Percentiles rank a stretch among this genome's conserved stretches.
Conservation (phyloP, 2,797 vertebrate species). For the Harpagifer antarcticus region DNA sequence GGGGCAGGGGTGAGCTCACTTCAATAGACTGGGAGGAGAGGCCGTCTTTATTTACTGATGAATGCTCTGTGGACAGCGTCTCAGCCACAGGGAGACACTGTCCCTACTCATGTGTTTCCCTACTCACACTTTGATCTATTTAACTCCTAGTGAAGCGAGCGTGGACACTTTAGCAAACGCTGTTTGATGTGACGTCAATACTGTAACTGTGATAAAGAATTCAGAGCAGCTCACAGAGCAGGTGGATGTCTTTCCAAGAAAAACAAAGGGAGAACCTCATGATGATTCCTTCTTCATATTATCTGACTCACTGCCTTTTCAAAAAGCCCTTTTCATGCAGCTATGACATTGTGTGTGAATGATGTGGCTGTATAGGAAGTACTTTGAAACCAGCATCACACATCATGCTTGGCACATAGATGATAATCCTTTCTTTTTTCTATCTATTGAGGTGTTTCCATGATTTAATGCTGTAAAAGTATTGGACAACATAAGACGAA, state of each 20-base stretch:
- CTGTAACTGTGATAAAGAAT: slow-evolving; percentile 78
- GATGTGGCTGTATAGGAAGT: slow-evolving; percentile 38
- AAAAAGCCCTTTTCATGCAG: slow-evolving; percentile 59
- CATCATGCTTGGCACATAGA: slow-evolving; percentile 37
- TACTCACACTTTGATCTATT: slow-evolving; percentile 63
- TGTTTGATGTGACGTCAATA: slow-evolving; percentile 61
- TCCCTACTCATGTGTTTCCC: slow-evolving; percentile 52
- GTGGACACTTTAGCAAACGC: slow-evolving; percentile 62
- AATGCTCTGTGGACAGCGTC: slow-evolving; percentile 39
- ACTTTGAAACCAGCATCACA: slow-evolving; percentile 47
- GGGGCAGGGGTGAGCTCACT: slow-evolving; percentile 54
- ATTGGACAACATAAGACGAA: slow-evolving; percentile 65
- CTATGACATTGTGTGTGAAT: slow-evolving; percentile 56
- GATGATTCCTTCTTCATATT: slow-evolving; percentile 84
- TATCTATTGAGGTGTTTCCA: slow-evolving; percentile 51
- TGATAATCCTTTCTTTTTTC: slow-evolving; percentile 45
- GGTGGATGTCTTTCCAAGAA: slow-evolving; percentile 75
- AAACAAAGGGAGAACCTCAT: slow-evolving; percentile 64
- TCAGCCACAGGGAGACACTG: slow-evolving; percentile 36
- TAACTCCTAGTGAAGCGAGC: slow-evolving; percentile 68
- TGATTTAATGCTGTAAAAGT: slow-evolving; percentile 57
- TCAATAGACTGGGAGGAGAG: slow-evolving; percentile 46
- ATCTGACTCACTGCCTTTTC: slow-evolving; percentile 77
- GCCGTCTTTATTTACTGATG: slow-evolving; percentile 35
- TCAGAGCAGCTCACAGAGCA: slow-evolving; percentile 83